Percentiles rank a stretch among this genome's conserved stretches.
phyloP scores from a whole-genome alignment of 2,113 vertebrate genomes.

The Ardeotis arabs region DNA sequence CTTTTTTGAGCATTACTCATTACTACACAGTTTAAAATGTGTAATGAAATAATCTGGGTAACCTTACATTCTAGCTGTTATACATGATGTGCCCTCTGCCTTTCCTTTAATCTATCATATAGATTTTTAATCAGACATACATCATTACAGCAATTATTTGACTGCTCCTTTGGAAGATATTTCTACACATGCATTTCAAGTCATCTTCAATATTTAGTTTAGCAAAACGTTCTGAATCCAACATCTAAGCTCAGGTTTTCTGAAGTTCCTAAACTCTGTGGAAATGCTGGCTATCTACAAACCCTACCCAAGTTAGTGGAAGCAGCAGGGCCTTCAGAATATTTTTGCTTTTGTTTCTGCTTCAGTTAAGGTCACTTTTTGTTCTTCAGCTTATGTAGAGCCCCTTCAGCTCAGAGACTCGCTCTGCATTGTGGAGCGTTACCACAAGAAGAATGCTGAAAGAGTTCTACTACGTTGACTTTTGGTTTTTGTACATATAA shows the following conservation, averaged over 20 bases:
- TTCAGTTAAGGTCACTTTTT: neutral
- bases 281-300: neutral
- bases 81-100: neutral
- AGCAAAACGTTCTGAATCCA: neutral
- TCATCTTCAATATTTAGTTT: neutral
- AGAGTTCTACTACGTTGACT: neutral
- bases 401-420: neutral
- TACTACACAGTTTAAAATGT: neutral
- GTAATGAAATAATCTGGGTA: neutral
- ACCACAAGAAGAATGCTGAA: neutral
- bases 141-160: neutral
- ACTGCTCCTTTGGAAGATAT: neutral
- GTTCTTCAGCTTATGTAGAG: neutral
- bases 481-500: constrained; percentile 39
- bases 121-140: neutral
- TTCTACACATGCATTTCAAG: neutral
- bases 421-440: neutral
- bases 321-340: neutral
- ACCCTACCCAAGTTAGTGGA: neutral
- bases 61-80: neutral
- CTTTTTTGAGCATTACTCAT: neutral
- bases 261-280: neutral
- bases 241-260: neutral
- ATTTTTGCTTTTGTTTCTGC: neutral
- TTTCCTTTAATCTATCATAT: neutral